Evolutionary conservation across 2,113 vertebrate genomes (phyloP).

Genomic region (Elgaria multicarinata): DNA sequence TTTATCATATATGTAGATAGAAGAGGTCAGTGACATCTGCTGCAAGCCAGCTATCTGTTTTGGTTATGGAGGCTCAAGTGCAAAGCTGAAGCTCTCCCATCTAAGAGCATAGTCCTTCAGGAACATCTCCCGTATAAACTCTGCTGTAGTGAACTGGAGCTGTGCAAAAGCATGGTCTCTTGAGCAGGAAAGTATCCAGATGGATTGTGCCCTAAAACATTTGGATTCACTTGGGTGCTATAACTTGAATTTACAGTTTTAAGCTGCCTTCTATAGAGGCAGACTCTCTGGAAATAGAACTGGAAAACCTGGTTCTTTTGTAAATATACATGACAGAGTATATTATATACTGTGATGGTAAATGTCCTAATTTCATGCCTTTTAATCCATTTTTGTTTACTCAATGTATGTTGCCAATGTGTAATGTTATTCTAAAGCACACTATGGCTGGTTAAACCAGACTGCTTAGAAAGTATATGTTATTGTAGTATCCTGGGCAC

Average conservation of each 20-base stretch:
- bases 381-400: conserved; percentile 36
- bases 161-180: not conserved
- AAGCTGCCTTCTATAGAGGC: not conserved
- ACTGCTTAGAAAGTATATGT: conserved; percentile 17
- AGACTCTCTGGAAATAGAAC: not conserved
- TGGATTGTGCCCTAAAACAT: not conserved
- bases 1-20: not conserved
- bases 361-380: conserved; percentile 12
- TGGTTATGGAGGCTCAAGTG: not conserved
- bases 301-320: not conserved
- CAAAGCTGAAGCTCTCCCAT: not conserved
- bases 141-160: not conserved
- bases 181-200: not conserved
- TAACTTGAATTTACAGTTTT: not conserved
- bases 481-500: not conserved
- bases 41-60: not conserved
- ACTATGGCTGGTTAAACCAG: conserved; percentile 34
- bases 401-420: conserved; percentile 46
- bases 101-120: not conserved
- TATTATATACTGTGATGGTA: conserved; percentile 18
- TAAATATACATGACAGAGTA: not conserved
- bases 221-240: not conserved
- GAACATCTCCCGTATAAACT: not conserved
- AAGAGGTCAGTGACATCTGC: not conserved
- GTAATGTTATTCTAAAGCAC: conserved; percentile 34